Evolutionary conservation across 1,140 invertebrate genomes (phyloP), one percentile per base, ranked within the genome.

Genomic region (Drosophila tsacasi): DNA sequence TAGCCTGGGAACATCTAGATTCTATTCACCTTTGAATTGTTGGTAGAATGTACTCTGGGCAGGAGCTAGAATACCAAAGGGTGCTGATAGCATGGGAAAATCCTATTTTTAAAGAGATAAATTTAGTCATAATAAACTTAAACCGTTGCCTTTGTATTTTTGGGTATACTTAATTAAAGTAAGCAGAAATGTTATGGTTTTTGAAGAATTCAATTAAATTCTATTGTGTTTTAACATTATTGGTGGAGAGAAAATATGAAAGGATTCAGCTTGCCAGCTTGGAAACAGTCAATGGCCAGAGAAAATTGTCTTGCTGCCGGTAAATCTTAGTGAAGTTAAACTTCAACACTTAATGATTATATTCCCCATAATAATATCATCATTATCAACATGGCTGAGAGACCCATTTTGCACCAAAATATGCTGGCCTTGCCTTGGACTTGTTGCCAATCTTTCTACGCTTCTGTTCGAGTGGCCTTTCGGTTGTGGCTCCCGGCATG

Each of bases 1-100:
- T 60, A 60, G n/a, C 44, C 27, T 17, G 27, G 9, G 42, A 35
- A 39, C 32, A 72, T 60, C 67, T 73, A 15, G 68, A 72, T 58
- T 49, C 42, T 71, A 13, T 54, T 71, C 40, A 72, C 13, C n/a
- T 23, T 9, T 49, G 25, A 21, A 71, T 59, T 71, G 17, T 27
- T 54, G 12, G 39, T 12, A 21, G 32, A 19, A 21, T 21, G 44
- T 21, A 46, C 40, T 15, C 32, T 17, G 5, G n/a, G n/a, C 2
- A 27, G 9, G 47, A 27, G 12, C n/a, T 5, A 8, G 15, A 17
- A 17, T 37, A 23, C 19, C 13, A 55, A 21, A 15, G 32, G 52
- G 25, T 50, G 8, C 4, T 21, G 30, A 54, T 54, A 54, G 7
- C 50, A 54, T 23, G 52, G 32, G 19, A 17, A 37, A 23, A n/a